These are phyloP conservation scores for Euphysa ruthae DNA, from an alignment of 30 jellyfish, hydroid and myxozoan genomes.

Conservation along the genomic window DNA sequence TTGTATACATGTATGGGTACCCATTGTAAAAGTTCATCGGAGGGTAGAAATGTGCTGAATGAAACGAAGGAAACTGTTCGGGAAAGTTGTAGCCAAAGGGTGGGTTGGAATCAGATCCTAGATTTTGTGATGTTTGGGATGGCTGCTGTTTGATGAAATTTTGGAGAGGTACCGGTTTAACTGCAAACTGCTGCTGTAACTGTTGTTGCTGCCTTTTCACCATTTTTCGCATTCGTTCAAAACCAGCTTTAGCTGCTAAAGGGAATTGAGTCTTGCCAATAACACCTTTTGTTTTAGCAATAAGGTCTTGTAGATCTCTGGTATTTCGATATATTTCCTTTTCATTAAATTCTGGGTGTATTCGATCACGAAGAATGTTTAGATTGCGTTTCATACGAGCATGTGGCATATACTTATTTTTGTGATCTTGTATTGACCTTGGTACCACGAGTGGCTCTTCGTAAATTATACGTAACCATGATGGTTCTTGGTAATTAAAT, in stretches of 20 bases:
- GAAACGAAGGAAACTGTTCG: constrained; percentile 13
- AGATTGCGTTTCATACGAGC: no score
- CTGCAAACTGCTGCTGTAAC: constrained; percentile 14
- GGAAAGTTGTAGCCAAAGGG: not conserved
- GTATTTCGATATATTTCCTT: constrained; percentile 14
- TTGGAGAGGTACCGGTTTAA: not conserved
- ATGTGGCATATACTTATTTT: no score
- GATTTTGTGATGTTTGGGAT: not conserved
- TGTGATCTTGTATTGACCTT: no score
- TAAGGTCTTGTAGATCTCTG: constrained; percentile 18
- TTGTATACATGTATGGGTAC: not conserved
- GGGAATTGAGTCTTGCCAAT: constrained; percentile 8
- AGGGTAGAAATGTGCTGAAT: not conserved
- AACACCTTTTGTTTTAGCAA: constrained; percentile 17
- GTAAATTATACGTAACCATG: no score
- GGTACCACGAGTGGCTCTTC: no score
- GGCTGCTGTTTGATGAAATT: not conserved
- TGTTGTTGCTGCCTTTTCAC: constrained; percentile 19
- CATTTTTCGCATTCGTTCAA: constrained; percentile 16
- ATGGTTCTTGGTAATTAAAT: no score
- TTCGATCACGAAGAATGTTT: no score
- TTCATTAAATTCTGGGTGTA: no score
- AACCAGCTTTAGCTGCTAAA: constrained; percentile 25
- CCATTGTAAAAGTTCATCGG: not conserved
- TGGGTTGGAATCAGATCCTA: not conserved